A percentile compares a stretch with the other conserved stretches of the same genome.
Evolutionary conservation across 2,113 vertebrate genomes (phyloP).

Genomic region (Diadophis punctatus): DNA sequence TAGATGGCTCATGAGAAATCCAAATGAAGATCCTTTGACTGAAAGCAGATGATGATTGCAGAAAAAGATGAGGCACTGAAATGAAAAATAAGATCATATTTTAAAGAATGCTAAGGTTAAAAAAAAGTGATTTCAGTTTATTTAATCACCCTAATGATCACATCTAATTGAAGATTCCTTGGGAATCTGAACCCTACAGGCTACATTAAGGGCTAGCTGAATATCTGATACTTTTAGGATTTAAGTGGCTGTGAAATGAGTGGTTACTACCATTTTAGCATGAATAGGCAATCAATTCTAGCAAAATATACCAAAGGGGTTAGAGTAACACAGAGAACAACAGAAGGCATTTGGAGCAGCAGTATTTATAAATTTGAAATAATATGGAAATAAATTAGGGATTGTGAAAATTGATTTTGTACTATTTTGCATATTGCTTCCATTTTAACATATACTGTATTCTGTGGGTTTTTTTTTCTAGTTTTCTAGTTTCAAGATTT

Average conservation of each 20-base stretch:
- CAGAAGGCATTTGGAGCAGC: neutral
- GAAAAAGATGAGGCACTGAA: neutral
- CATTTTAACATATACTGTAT: conserved; percentile 5
- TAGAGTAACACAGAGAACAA: neutral
- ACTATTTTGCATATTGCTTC: neutral
- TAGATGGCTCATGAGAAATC: neutral
- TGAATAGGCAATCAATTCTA: neutral
- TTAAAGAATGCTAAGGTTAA: neutral
- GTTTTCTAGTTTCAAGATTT: neutral
- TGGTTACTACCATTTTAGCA: neutral
- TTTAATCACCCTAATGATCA: neutral
- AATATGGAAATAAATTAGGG: neutral
- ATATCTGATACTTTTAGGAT: neutral
- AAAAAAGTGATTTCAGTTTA: neutral
- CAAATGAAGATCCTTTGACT: neutral
- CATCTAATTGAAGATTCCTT: neutral
- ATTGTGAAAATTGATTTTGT: neutral
- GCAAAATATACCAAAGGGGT: neutral
- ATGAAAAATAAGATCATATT: neutral
- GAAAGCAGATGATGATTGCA: neutral
- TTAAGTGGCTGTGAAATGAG: neutral
- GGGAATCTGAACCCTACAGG: neutral
- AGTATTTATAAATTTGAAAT: conserved; percentile 34
- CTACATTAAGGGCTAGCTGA: neutral
- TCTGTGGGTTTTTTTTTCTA: neutral